Base-by-base conservation (phyloP, 2,797 vertebrate species). In the Masticophis lateralis region DNA sequence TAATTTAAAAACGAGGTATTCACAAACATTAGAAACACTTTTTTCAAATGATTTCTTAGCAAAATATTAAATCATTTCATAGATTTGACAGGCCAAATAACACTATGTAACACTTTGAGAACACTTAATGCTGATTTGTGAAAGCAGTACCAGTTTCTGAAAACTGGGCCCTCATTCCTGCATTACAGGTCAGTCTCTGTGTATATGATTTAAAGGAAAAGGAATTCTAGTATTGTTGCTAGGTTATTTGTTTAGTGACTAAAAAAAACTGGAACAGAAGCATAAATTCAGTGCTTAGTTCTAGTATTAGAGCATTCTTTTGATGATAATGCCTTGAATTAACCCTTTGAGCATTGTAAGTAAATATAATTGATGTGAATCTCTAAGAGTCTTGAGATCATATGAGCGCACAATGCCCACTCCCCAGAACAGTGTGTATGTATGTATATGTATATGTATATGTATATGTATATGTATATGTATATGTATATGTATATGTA, bases 341-440 rank as follows among this genome's bases (percentile, higher is more conserved):
- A 98, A 98, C 98, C 98, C 98, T 98, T 98, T 98, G 98, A 98
- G 98, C 98, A 98, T 98, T 98, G 98, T 98, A 97, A 97, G 94
- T 96, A 97, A 91, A 93, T 91, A 94, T 96, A 94, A 97, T 95
- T 96, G 96, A 93, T 96, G 97, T 95, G 96, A 97, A 97, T 95
- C 95, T 96, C 97, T 97, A 97, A 94, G 97, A 95, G 93, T 97
- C 95, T 95, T 97, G 37, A 74, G 95, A 94, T 94, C 96, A 14
- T 59, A 25, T 88, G 55, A 79, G 37, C 20, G 22, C 60, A 74
- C 61, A 32, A 56, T 74, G 27, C 18, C 92, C 53, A 27, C 27
- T 47, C 61, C 43, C 32, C 32, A 32, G 83, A 22, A 32, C 56
- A 27, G 20, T 51, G 7, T 37, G 37, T 37, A 37, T 37, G 37